A percentile compares a stretch with the other conserved stretches of the same genome.
phyloP scores from a whole-genome alignment of 1,140 invertebrate species.

The Grapholita molesta region DNA sequence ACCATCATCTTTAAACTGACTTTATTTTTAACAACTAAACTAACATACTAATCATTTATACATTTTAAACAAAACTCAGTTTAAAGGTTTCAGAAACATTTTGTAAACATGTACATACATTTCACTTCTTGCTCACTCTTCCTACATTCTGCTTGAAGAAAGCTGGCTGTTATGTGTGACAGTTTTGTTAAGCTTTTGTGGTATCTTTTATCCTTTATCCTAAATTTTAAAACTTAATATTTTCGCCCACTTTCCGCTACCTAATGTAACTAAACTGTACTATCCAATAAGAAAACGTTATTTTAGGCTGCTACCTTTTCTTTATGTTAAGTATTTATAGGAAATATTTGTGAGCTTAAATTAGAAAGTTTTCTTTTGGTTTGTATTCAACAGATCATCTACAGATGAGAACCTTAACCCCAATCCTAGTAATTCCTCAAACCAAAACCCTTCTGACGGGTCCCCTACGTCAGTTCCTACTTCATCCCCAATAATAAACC shows the following conservation, averaged over 20 bases:
- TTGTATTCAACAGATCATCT: slow-evolving; percentile 79
- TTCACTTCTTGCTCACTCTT: slow-evolving; percentile 21
- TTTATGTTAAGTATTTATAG: slow-evolving; percentile 20
- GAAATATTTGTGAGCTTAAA: slow-evolving; percentile 46
- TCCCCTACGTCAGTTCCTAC: slow-evolving; percentile 41
- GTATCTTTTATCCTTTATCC: slow-evolving; percentile 52
- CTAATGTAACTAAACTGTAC: slow-evolving; percentile 29
- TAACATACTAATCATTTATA: slow-evolving; percentile 9
- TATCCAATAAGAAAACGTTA: slow-evolving; percentile 7
- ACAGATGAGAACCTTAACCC: slow-evolving; percentile 73
- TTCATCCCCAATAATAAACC: slow-evolving; percentile 53
- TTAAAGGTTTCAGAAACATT: slow-evolving; percentile 7
- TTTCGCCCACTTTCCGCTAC: slow-evolving; percentile 19
- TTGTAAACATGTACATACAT: slow-evolving; percentile 2
- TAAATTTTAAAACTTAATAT: slow-evolving; percentile 23
- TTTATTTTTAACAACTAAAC: slow-evolving; percentile 7
- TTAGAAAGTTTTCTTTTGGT: slow-evolving; percentile 74
- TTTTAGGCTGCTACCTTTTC: slow-evolving; percentile 13
- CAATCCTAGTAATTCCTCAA: slow-evolving; percentile 51
- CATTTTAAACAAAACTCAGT: neutral
- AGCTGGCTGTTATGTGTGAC: slow-evolving; percentile 18
- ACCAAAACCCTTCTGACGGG: slow-evolving; percentile 48
- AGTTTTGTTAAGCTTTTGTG: slow-evolving; percentile 53
- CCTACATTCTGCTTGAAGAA: slow-evolving; percentile 25
- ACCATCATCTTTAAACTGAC: slow-evolving; percentile 11